These are phyloP conservation scores for Illadopsis cleaveri DNA, from an alignment of 2,113 vertebrate genomes.

Conservation along the genomic window DNA sequence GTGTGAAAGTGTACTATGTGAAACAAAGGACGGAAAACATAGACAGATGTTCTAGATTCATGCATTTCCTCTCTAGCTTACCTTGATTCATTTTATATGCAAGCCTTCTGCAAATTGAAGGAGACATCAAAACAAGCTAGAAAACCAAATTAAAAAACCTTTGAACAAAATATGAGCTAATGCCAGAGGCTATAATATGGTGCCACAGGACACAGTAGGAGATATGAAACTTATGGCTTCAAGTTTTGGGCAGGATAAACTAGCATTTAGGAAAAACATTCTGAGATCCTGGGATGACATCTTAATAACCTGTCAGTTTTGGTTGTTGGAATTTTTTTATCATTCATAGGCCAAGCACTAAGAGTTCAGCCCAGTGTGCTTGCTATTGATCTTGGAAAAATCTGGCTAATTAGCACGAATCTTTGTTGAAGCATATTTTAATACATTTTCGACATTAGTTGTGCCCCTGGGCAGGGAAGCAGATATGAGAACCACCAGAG, in stretches of 20 bases:
- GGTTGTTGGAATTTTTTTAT: background rate
- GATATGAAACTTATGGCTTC: background rate
- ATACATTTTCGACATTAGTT: conserved; percentile 46
- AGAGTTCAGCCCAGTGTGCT: background rate
- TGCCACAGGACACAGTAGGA: background rate
- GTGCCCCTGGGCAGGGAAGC: background rate
- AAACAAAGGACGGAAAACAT: background rate
- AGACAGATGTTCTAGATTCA: background rate
- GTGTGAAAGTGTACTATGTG: background rate
- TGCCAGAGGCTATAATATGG: background rate
- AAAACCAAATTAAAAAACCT: background rate
- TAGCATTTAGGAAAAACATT: background rate
- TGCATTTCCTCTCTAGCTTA: background rate
- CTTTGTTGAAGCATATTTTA: conserved; percentile 44
- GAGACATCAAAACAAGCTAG: background rate
- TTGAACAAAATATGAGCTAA: background rate
- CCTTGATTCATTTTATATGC: background rate
- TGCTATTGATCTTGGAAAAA: conserved; percentile 62
- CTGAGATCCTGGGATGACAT: background rate
- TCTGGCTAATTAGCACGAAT: conserved; percentile 42
- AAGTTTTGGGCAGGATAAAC: background rate
- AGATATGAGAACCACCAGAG: background rate
- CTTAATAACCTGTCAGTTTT: background rate
- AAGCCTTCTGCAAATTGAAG: background rate
- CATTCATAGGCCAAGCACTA: conserved; percentile 9